Percentiles rank a stretch among this genome's conserved stretches.
Conservation (phyloP, 1,140 invertebrate species). For the Microplitis mediator region DNA sequence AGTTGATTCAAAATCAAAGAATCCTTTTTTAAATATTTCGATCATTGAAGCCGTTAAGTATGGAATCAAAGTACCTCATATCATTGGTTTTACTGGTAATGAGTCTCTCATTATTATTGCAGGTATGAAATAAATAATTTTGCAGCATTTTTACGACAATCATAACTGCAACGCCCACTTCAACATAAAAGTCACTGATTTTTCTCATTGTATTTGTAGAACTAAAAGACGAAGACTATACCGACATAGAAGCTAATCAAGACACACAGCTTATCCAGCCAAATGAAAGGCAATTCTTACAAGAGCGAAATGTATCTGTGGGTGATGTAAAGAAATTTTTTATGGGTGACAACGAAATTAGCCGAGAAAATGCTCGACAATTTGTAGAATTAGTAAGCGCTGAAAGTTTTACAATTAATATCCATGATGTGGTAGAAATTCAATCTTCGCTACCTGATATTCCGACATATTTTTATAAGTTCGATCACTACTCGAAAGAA, state of each 20-base stretch:
- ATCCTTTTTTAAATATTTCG: constrained; percentile 55
- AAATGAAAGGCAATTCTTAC: not conserved
- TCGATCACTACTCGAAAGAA: no score
- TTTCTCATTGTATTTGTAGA: not conserved
- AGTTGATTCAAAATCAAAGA: constrained; percentile 44
- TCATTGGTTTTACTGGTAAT: constrained; percentile 66
- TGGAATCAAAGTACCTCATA: constrained; percentile 65
- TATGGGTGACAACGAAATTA: constrained; percentile 29
- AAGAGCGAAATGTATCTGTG: constrained; percentile 43
- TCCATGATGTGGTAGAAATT: constrained; percentile 39
- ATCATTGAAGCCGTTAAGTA: constrained; percentile 47
- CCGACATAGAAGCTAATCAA: not conserved
- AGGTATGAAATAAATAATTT: constrained; percentile 35
- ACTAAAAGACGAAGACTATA: not conserved
- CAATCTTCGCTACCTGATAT: constrained; percentile 43
- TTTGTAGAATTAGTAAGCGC: constrained; percentile 6
- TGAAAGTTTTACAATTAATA: not conserved
- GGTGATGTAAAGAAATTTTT: constrained; percentile 57
- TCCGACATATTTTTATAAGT: no score
- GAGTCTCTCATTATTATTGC: constrained; percentile 64
- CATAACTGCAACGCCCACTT: no score
- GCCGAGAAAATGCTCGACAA: not conserved
- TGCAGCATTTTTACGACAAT: no score
- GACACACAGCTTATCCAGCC: constrained; percentile 9
- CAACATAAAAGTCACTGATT: no score